Base-by-base conservation (phyloP, 2,113 vertebrate species). In the Rhea americana region DNA sequence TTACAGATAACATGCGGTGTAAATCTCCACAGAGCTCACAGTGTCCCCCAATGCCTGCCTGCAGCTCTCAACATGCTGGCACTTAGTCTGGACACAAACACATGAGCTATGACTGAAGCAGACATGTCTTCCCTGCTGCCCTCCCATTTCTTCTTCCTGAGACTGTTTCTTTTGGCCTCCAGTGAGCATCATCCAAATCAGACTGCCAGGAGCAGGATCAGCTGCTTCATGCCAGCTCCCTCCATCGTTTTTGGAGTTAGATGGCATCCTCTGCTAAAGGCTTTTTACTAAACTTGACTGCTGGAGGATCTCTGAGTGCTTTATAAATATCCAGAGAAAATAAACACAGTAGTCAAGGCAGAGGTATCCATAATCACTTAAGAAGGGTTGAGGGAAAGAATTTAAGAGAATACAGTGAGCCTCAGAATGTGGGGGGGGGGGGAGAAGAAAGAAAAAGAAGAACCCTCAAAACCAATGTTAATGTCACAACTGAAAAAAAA, bases 231-330 rank as follows among this genome's bases (percentile, higher is more conserved):
- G 70, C 88, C 92, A 94, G 87, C 78, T 80, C 50, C 66, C 74
- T 80, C 71, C 81, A 39, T 78, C 41, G 1, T 48, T 88, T 70
- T 70, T 53, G 28, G 41, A 91, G 72, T 94, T 80, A 85, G 79
- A 93, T 90, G 85, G 92, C 25, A 90, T 76, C 80, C 43, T 28
- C 70, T 80, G 90, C 92, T 91, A 37, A n/a, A 76, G 83, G 92
- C 65, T 76, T 82, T 93, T 92, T 62, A 53, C 63, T 65, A 24
- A 91, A 67, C 48, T 21, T 30, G 82, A 94, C 89, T 61, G 56
- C 55, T 0, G 0, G 68, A 81, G 78, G 67, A 67, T 71, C 72
- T 74, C 93, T 30, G 58, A 75, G 48, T 22, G 61, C 87, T 94
- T 71, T 63, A 56, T 61, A 76, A 88, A 7, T 88, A 87, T 61